phyloP scores from a whole-genome alignment of 2,797 vertebrate species.

The Thamnophis elegans region DNA sequence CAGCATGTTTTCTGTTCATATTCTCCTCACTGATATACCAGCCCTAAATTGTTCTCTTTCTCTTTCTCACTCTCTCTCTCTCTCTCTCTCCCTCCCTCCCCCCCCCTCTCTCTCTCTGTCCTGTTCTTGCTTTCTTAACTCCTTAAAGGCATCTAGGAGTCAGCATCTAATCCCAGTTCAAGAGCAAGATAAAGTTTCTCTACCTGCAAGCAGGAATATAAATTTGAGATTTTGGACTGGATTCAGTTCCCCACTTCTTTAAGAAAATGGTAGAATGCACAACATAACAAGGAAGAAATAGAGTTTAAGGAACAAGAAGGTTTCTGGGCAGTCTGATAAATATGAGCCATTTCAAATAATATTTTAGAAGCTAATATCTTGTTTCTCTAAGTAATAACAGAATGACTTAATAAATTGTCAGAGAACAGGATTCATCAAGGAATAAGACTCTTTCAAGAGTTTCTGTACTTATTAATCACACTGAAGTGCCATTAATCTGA shows the following conservation, averaged over 20 bases:
- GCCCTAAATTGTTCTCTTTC: neutral
- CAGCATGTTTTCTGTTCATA: neutral
- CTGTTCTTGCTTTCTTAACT: neutral
- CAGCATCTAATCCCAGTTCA: neutral
- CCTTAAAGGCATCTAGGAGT: neutral
- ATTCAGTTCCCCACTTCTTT: neutral
- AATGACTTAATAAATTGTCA: slow-evolving; percentile 28
- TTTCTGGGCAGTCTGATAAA: neutral
- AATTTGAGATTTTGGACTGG: neutral
- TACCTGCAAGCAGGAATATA: neutral
- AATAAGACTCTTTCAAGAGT: slow-evolving; percentile 30
- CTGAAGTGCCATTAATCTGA: slow-evolving; percentile 23
- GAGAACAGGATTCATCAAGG: slow-evolving; percentile 18
- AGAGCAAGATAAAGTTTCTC: neutral
- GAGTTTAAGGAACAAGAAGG: neutral
- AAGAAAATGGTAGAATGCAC: neutral
- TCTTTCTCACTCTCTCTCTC: no score
- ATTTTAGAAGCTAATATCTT: slow-evolving; percentile 6
- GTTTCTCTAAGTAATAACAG: slow-evolving; percentile 22
- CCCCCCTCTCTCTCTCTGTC: neutral
- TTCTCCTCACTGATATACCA: neutral
- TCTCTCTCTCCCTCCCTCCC: no score
- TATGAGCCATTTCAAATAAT: neutral
- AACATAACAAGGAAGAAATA: neutral
- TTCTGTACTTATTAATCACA: slow-evolving; percentile 30